phyloP scores from a whole-genome alignment of 2,797 vertebrate genomes.

The Hephaestus fuliginosus region DNA sequence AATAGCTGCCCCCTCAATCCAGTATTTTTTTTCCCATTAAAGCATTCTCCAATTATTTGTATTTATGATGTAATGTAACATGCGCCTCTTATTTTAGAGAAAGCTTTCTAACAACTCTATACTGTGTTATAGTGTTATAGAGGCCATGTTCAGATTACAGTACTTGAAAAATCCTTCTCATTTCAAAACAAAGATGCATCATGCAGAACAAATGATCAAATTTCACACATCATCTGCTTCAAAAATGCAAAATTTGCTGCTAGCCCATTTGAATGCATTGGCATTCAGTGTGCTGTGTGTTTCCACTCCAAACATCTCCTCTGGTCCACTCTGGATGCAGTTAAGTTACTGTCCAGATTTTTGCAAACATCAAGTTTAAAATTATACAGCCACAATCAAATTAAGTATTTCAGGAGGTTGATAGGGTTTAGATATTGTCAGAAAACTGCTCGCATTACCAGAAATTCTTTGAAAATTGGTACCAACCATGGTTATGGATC shows the following conservation, averaged over 20 bases:
- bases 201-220: background rate
- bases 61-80: conserved; percentile 15
- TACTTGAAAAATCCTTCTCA: background rate
- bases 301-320: conserved; percentile 14
- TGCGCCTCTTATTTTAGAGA: conserved; percentile 11
- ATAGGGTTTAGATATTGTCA: conserved; percentile 15
- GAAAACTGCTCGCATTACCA: conserved; percentile 16
- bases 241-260: background rate
- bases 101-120: background rate
- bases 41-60: conserved; percentile 21
- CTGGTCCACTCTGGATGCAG: conserved; percentile 16
- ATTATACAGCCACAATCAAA: conserved; percentile 38
- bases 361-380: conserved; percentile 29
- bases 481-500: conserved; percentile 33
- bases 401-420: conserved; percentile 20
- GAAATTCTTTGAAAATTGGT: conserved; percentile 22
- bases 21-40: conserved; percentile 5
- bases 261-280: conserved; percentile 1
- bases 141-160: conserved; percentile 8
- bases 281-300: background rate
- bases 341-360: conserved; percentile 31
- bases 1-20: conserved; percentile 19
- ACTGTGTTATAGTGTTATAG: conserved; percentile 4
- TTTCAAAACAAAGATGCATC: background rate
- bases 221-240: conserved; percentile 26